A percentile compares a stretch with the other conserved stretches of the same genome.
Evolutionary conservation across 2,797 vertebrate species (phyloP).

Genomic region (Lithobates sylvaticus): DNA sequence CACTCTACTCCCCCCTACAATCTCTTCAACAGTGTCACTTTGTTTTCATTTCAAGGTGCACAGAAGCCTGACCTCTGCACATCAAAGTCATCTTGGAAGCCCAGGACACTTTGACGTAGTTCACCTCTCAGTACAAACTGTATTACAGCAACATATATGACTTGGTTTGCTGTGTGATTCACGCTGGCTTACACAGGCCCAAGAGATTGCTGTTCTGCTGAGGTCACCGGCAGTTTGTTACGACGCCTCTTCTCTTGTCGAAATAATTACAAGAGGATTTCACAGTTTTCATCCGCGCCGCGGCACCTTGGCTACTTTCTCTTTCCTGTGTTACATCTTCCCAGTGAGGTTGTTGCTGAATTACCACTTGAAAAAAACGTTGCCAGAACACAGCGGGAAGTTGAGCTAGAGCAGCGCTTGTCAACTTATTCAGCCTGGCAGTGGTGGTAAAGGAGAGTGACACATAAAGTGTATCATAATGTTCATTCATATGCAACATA

Average conservation of each 20-base stretch:
- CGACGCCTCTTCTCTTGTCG: conserved; percentile 40
- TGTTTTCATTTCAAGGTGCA: conserved; percentile 26
- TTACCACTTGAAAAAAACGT: conserved; percentile 56
- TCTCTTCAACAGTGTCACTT: conserved; percentile 31
- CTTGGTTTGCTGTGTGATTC: not conserved
- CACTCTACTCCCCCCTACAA: not conserved
- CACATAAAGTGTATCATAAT: conserved; percentile 44
- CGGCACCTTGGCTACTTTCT: conserved; percentile 47
- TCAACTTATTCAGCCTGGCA: conserved; percentile 51
- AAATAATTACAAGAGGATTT: conserved; percentile 58
- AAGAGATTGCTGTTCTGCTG: conserved; percentile 44
- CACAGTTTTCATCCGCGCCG: conserved; percentile 50
- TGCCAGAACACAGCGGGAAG: conserved; percentile 51
- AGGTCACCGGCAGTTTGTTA: conserved; percentile 53
- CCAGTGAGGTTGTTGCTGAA: conserved; percentile 61
- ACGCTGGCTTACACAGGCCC: conserved; percentile 15
- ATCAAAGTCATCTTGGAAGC: conserved; percentile 5
- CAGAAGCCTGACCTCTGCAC: conserved; percentile 5
- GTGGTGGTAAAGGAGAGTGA: conserved; percentile 37
- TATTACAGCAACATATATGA: conserved; percentile 1
- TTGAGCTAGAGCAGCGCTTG: conserved; percentile 32
- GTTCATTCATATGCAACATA: conserved; percentile 50
- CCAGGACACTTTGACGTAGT: not conserved
- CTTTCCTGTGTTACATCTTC: conserved; percentile 60
- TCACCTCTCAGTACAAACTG: conserved; percentile 4